Base-by-base conservation (phyloP, 1,140 invertebrate genomes). In the Drosophila aff. region DNA sequence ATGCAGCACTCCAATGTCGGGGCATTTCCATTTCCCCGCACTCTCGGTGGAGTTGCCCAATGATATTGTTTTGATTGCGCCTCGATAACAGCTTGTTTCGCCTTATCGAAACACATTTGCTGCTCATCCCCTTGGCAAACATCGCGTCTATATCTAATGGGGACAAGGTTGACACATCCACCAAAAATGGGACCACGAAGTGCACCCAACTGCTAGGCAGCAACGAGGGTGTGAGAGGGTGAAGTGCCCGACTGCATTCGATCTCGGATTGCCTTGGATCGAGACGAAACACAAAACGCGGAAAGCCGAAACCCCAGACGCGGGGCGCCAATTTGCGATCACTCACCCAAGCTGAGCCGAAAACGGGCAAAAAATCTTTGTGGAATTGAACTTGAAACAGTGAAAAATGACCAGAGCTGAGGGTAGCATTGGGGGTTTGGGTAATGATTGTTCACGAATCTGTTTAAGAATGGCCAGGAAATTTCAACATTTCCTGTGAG, bases 141-240 rank as follows among this genome's bases (percentile, higher is more conserved):
- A 41, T 41, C 18, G 38, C 38, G 15, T 60, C 53, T 72, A 15
- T 81, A 80, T 83, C 84, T 81, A 87, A 77, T 81, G 84, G 68
- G 83, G 68, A 57, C 83, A 87, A 87, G 83, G 83, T 87, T 87
- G 83, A 77, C 59, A 82, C 65, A 73, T 71, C 65, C 61, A 63
- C 69, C 78, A 38, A 73, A 78, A 83, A 80, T 52, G 63, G 44
- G 49, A 62, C 62, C 66, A 63, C 11, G 33, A 76, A 78, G 67
- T 81, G 82, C 82, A 82, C 61, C 33, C 44, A 62, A 36, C 5
- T 26, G 31, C 57, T 26, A 33, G 16, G 26, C 13, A 4, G 9
- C 33, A 11, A 28, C 26, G 47, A 57, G 62, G 41, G 49, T 61
- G 16, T 61, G n/a, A 40, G 59, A 18, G 33, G 4, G 26, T 28